Conservation (phyloP, 2,113 vertebrate genomes). For the Vulpes lagopus region DNA sequence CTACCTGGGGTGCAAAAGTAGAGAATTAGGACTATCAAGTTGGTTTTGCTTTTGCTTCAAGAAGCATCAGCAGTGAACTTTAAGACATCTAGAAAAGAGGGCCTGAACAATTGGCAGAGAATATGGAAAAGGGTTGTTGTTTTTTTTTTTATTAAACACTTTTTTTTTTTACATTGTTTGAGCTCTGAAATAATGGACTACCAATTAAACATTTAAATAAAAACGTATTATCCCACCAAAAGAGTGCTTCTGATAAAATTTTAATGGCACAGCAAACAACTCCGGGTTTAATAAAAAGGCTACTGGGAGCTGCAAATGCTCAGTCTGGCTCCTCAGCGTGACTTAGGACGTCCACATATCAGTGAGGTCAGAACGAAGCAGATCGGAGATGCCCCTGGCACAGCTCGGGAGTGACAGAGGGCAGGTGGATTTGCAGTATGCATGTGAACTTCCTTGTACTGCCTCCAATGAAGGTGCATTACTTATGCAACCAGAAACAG, state of each 20-base stretch:
- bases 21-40: not conserved
- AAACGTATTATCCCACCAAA: not conserved
- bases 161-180: too few species aligned
- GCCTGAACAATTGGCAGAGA: fast-evolving
- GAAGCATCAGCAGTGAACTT: not conserved
- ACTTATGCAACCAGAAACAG: not conserved
- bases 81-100: not conserved
- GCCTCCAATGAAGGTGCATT: not conserved
- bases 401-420: not conserved
- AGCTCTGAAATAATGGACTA: not conserved
- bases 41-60: not conserved
- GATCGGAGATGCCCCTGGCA: not conserved
- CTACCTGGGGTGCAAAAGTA: fast-evolving
- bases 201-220: not conserved
- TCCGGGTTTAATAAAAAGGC: not conserved
- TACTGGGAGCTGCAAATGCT: not conserved
- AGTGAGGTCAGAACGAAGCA: not conserved
- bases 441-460: not conserved
- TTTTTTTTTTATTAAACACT: not conserved
- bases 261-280: not conserved
- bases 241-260: not conserved
- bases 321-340: not conserved
- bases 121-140: not conserved
- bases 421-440: fast-evolving
- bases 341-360: not conserved